Base-by-base conservation (phyloP, 2,888 invertebrate genomes). In the Cheilosia variabilis region DNA sequence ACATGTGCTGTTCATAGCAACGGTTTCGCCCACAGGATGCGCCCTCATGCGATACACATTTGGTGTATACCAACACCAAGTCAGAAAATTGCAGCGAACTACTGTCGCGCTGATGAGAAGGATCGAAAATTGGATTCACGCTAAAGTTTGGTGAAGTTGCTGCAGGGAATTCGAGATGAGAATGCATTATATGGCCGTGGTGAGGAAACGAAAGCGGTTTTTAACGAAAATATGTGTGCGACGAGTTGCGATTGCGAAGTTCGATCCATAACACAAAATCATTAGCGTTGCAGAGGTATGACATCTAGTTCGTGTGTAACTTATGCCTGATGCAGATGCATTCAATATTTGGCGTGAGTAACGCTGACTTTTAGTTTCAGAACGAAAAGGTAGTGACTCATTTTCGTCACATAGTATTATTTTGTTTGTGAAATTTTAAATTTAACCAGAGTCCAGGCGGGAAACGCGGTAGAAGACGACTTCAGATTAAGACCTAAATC, bases 151-250 rank as follows among this genome's bases (percentile, higher is more conserved):
- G 4, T 43, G 17, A 27, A 43, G n/a, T 58, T 47, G 69, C 41
- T 78, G 69, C 63, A 69, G 77, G 69, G 47, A 45, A 69, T 53
- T 63, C 77, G 77, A 69, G 69, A 69, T 69, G 69, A 63, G 63
- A 69, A 69, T 62, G 43, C 60, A 34, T 34, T 47, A 69, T 69
- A 47, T 45, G 41, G 55, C 13, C 41, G 24, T 41, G 17, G 13
- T n/a, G n/a, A 19, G 53, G 27, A 41, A 43, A 60, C n/a, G 50
- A 17, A 50, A 19, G 17, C 15, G 17, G 19, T 6, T 9, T 66
- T 55, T 17, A 24, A 66, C 43, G 24, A n/a, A 66, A 66, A 41
- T 27, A n/a, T 60, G 19, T 58, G 27, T 27, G 27, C 27, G 27
- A 27, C 7, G 27, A 27, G 27, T 27, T 27, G 10, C 37, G 41